Evolutionary conservation across 2,888 invertebrate species (phyloP).

Genomic region (Rhynchonema sp.): DNA sequence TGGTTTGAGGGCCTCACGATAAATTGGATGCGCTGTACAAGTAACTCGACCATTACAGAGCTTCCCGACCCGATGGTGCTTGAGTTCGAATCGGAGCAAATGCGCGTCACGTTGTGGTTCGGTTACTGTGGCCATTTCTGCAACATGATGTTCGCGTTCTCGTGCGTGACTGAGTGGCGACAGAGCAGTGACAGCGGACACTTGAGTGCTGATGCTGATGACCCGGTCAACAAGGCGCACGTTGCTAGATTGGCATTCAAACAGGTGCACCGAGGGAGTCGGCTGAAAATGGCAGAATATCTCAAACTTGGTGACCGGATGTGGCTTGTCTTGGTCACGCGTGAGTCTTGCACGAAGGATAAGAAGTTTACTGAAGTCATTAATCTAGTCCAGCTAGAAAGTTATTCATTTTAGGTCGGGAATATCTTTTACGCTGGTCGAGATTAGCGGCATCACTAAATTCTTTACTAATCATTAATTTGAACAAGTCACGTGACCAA

Average conservation of each 20-base stretch:
- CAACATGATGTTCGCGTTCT: constrained; percentile 24
- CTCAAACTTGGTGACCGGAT: constrained; percentile 15
- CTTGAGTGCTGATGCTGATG: constrained; percentile 8
- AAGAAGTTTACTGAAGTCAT: no score
- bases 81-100: constrained; percentile 12
- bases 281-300: constrained; percentile 16
- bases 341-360: neutral
- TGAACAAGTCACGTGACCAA: no score
- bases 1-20: no score
- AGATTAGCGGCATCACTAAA: no score
- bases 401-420: no score
- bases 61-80: constrained; percentile 21
- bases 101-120: constrained; percentile 23
- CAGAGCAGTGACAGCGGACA: constrained; percentile 4
- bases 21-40: no score
- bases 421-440: no score
- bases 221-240: constrained; percentile 5
- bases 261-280: constrained; percentile 11
- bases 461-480: no score
- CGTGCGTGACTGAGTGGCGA: constrained; percentile 14
- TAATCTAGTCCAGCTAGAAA: no score
- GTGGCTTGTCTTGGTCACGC: neutral
- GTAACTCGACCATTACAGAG: no score
- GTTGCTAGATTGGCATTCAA: neutral
- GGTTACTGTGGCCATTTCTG: constrained; percentile 25